Evolutionary conservation across 2,888 invertebrate species (phyloP).

Genomic region (Spisula subtruncata): DNA sequence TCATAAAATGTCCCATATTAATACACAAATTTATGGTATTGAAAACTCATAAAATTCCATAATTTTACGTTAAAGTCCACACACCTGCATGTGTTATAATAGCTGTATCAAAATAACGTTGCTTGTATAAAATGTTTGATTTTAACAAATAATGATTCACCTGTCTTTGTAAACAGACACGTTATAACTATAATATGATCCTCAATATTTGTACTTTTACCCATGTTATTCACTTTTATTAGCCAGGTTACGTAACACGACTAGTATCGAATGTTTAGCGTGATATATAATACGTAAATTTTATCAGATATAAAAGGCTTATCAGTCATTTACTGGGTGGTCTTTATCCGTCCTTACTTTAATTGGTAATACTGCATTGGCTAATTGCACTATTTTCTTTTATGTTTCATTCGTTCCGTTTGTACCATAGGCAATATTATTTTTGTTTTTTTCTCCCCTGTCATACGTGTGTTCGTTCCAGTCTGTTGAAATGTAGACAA

Average conservation of each 20-base stretch:
- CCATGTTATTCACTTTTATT: background rate
- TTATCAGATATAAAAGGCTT: background rate
- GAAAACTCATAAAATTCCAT: too few relatives aligned
- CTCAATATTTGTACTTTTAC: background rate
- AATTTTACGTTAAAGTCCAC: too few relatives aligned
- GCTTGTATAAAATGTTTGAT: too few relatives aligned
- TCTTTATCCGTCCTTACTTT: background rate
- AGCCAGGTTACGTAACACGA: background rate
- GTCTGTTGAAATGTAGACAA: too few relatives aligned
- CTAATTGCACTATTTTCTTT: background rate
- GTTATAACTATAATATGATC: background rate
- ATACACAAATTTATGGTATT: too few relatives aligned
- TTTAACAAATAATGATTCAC: background rate
- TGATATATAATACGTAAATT: background rate
- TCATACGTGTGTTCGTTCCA: background rate
- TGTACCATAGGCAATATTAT: background rate
- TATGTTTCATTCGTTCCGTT: background rate
- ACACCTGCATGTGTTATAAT: too few relatives aligned
- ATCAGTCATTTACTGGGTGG: constrained; percentile 23
- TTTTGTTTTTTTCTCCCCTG: background rate
- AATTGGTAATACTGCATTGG: background rate
- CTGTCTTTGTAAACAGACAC: background rate
- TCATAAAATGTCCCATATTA: too few relatives aligned
- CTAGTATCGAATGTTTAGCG: background rate
- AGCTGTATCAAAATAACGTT: too few relatives aligned